phyloP scores from a whole-genome alignment of 2,797 vertebrate genomes.

The Periparus ater region DNA sequence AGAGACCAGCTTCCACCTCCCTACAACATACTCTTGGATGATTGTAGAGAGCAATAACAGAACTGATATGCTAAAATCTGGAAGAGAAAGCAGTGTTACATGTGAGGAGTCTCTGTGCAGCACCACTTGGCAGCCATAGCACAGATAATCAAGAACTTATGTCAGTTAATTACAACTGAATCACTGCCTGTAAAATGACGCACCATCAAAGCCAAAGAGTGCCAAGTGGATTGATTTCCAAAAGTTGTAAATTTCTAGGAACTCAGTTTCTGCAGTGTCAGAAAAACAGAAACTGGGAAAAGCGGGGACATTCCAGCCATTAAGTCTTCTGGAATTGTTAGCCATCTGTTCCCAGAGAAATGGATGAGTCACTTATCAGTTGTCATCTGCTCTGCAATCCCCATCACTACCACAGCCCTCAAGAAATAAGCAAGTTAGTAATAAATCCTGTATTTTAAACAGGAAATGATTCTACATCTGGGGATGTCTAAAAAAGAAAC shows the following conservation, averaged over 20 bases:
- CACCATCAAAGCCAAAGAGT: neutral
- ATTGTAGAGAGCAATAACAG: accelerated
- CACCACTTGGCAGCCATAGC: neutral
- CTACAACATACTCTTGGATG: neutral
- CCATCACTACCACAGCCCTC: neutral
- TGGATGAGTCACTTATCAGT: neutral
- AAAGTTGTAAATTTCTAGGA: neutral
- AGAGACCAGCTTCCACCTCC: neutral
- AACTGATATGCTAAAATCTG: neutral
- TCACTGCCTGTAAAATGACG: neutral
- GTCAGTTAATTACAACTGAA: neutral
- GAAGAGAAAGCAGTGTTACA: neutral
- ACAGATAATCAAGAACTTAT: neutral
- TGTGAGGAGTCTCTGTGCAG: neutral
- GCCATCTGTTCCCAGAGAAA: neutral
- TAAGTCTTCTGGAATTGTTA: neutral
- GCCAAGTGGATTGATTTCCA: neutral
- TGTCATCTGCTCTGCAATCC: neutral
- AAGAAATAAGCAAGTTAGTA: neutral
- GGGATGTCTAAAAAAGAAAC: neutral
- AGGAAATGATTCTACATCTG: slow-evolving; percentile 7
- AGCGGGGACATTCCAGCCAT: neutral
- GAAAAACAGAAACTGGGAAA: neutral
- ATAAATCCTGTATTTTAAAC: slow-evolving; percentile 32
- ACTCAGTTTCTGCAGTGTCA: neutral